A percentile compares a stretch with the other conserved stretches of the same genome.
Conservation (phyloP, 2,113 vertebrate species). For the Morone chrysops region DNA sequence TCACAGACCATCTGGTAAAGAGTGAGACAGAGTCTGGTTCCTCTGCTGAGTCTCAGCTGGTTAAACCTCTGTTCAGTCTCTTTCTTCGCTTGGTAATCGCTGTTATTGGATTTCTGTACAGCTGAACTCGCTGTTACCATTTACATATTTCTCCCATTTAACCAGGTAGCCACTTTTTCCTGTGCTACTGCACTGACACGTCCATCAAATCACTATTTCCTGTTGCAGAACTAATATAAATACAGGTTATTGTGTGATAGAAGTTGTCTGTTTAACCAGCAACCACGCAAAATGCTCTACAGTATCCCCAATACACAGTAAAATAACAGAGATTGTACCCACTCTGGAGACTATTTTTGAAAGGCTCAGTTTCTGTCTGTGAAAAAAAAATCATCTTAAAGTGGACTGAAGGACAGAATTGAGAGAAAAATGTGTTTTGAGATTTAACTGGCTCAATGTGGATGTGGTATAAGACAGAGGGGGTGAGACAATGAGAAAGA, state of each 20-base stretch:
- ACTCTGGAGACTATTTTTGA: neutral
- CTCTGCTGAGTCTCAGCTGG: neutral
- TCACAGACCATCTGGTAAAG: neutral
- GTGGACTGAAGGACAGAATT: neutral
- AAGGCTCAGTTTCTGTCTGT: neutral
- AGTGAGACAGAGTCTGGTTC: neutral
- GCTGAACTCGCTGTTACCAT: neutral
- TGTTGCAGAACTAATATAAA: neutral
- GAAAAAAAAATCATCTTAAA: too few relatives aligned
- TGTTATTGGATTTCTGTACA: neutral
- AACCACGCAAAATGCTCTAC: neutral
- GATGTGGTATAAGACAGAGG: neutral
- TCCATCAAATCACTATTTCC: too few relatives aligned
- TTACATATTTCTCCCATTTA: neutral
- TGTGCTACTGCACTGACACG: neutral
- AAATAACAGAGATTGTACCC: neutral
- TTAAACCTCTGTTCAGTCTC: neutral
- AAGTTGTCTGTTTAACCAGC: neutral
- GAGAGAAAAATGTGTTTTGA: neutral
- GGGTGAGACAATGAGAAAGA: neutral
- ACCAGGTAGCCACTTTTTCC: neutral
- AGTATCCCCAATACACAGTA: neutral
- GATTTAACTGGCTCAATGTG: neutral
- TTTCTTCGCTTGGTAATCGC: neutral
- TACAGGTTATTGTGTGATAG: neutral